phyloP scores from a whole-genome alignment of 2,888 invertebrate genomes.

The Helleia helle region DNA sequence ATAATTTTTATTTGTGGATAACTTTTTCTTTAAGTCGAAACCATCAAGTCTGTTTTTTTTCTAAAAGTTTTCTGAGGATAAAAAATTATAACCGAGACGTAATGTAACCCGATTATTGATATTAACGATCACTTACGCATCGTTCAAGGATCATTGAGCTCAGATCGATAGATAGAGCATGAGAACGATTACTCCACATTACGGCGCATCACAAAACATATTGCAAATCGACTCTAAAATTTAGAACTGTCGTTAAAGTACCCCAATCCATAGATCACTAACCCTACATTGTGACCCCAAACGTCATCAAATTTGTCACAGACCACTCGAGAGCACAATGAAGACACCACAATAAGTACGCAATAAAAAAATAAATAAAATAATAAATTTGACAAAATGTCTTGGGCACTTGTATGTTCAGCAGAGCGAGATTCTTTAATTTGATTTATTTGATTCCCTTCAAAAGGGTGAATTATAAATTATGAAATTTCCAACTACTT shows the following conservation, averaged over 20 bases:
- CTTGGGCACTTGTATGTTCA: constrained; percentile 64
- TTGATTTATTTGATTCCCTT: constrained; percentile 67
- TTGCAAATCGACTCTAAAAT: constrained; percentile 60
- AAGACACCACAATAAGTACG: constrained; percentile 51
- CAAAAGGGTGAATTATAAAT: constrained; percentile 49
- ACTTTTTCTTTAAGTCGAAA: no score
- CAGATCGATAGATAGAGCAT: constrained; percentile 37
- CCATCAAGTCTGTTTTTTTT: no score
- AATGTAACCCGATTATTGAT: background rate
- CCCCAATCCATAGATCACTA: constrained; percentile 56
- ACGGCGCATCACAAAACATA: constrained; percentile 47
- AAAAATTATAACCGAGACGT: background rate
- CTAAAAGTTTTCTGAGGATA: no score
- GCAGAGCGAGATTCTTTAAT: constrained; percentile 65
- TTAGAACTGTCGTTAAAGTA: constrained; percentile 58
- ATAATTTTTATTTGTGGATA: no score
- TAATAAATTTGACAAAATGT: constrained; percentile 74
- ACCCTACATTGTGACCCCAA: constrained; percentile 60
- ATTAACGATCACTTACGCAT: constrained; percentile 5
- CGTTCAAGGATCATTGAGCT: constrained; percentile 40
- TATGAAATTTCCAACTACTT: background rate
- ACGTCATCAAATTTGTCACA: constrained; percentile 73
- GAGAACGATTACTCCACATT: constrained; percentile 39
- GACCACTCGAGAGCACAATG: constrained; percentile 64
- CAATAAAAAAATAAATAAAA: constrained; percentile 71